Conservation (phyloP, 2,888 invertebrate genomes). For the Anthrax anthrax region DNA sequence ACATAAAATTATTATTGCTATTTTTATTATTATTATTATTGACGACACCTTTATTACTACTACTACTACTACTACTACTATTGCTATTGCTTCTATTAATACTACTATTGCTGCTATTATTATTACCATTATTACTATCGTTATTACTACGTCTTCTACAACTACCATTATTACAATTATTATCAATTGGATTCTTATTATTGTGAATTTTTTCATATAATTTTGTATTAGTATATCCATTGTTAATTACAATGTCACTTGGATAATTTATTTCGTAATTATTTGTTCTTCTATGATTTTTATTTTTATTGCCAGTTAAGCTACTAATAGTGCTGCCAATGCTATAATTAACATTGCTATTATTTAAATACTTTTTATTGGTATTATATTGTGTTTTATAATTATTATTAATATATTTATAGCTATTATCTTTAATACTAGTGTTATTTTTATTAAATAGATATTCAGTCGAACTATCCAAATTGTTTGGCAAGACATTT, state of each 20-base stretch:
- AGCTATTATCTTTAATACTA: slow-evolving; percentile 5
- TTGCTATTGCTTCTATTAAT: too few species aligned
- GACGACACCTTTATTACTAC: background rate
- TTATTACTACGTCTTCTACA: too few species aligned
- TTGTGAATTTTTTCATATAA: too few species aligned
- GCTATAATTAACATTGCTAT: background rate
- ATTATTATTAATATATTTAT: background rate
- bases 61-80: background rate
- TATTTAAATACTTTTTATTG: slow-evolving; percentile 5
- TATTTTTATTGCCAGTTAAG: background rate
- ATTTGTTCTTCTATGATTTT: background rate
- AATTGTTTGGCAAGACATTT: slow-evolving; percentile 17
- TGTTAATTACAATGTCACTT: background rate
- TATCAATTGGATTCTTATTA: too few species aligned
- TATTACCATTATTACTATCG: too few species aligned
- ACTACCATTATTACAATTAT: slow-evolving; percentile 1
- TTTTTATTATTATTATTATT: background rate
- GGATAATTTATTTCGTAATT: background rate
- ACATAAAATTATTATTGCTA: background rate
- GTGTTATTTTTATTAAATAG: slow-evolving; percentile 14
- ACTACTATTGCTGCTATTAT: too few species aligned
- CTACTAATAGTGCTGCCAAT: background rate
- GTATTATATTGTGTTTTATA: slow-evolving; percentile 10
- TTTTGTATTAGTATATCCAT: background rate
- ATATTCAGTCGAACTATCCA: slow-evolving; percentile 19